phyloP scores from a whole-genome alignment of 2,888 invertebrate genomes.

The Patella caerulea region DNA sequence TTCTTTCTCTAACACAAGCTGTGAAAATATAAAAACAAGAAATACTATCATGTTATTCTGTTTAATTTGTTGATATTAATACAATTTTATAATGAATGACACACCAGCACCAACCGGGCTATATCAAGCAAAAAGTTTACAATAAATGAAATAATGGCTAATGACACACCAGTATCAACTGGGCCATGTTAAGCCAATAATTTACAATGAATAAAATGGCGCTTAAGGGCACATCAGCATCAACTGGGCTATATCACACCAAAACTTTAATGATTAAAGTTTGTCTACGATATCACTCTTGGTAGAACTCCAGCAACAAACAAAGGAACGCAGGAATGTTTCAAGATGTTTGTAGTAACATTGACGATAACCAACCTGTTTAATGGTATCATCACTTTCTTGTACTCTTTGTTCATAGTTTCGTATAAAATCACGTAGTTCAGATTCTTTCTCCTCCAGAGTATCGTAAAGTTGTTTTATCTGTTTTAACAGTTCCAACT shows the following conservation, averaged over 20 bases:
- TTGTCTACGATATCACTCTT: neutral
- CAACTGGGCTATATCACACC: too few species aligned
- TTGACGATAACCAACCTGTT: constrained; percentile 61
- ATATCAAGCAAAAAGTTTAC: too few species aligned
- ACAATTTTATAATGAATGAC: too few species aligned
- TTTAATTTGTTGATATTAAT: too few species aligned
- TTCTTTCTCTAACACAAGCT: constrained; percentile 77
- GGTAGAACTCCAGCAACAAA: neutral
- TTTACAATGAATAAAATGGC: too few species aligned
- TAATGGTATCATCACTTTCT: constrained; percentile 82
- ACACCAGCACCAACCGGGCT: too few species aligned
- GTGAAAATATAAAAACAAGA: constrained; percentile 35
- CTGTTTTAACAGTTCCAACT: constrained; percentile 91
- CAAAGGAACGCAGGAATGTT: neutral
- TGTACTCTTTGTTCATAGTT: constrained; percentile 93
- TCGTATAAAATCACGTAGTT: constrained; percentile 92
- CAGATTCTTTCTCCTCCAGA: constrained; percentile 94
- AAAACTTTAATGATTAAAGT: neutral
- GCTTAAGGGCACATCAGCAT: too few species aligned
- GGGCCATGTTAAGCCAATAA: too few species aligned
- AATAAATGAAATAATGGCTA: too few species aligned
- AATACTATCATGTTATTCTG: too few species aligned
- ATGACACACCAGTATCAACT: too few species aligned
- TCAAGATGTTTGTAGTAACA: neutral
- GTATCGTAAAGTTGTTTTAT: constrained; percentile 95